Evolutionary conservation across 1,140 invertebrate species (phyloP).

Genomic region (Trachelipus rathkii): DNA sequence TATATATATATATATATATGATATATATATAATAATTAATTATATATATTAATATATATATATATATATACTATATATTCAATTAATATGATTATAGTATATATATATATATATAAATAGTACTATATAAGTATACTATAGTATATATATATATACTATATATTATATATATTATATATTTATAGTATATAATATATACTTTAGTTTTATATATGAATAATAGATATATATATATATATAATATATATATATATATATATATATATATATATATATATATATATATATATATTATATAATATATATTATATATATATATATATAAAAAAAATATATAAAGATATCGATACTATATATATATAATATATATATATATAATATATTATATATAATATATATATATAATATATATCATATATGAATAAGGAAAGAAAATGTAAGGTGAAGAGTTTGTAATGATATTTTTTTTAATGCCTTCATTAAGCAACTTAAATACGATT

Average conservation of each 20-base stretch:
- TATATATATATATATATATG: slow-evolving; percentile 8
- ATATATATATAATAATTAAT: slow-evolving; percentile 6
- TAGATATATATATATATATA: slow-evolving; percentile 2
- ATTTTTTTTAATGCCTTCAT: no score
- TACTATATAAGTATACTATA: neutral
- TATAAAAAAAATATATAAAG: no score
- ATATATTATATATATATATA: slow-evolving; percentile 4
- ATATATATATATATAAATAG: neutral
- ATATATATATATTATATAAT: slow-evolving; percentile 10
- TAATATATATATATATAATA: slow-evolving; percentile 13
- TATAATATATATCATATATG: no score
- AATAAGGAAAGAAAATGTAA: no score
- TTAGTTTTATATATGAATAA: slow-evolving; percentile 23
- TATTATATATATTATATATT: slow-evolving; percentile 1
- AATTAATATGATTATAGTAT: no score
- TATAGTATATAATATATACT: slow-evolving; percentile 2
- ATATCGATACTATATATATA: slow-evolving; percentile 11
- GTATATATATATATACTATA: slow-evolving; percentile 10
- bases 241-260: slow-evolving; percentile 1
- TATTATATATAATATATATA: slow-evolving; percentile 4
- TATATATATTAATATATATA: neutral
- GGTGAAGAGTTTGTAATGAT: no score
- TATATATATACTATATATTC: slow-evolving; percentile 10
- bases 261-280: slow-evolving; percentile 8
- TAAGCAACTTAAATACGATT: no score